Evolutionary conservation across 2,888 invertebrate genomes (phyloP), one percentile per base, ranked within the genome.

Genomic region (Alviniconcha strummeri): DNA sequence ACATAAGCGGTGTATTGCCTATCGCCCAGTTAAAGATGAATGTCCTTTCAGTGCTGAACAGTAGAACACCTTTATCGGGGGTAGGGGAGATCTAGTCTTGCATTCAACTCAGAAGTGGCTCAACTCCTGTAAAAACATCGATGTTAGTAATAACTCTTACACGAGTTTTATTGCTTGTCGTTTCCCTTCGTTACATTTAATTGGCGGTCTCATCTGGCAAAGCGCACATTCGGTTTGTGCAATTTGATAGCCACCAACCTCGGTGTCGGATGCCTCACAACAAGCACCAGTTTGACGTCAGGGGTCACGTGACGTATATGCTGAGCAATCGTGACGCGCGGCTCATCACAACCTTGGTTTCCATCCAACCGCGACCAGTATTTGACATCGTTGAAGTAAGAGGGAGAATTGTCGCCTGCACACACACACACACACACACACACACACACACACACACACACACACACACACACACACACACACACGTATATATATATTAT

Each of bases 281-380:
- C 52, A 54, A 81, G 15, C 64, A 81, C 75, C 19, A 81, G 75
- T 64, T 75, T 81, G 19, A 64, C 81, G 19, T 67, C 55, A 36
- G 81, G 75, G n/a, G 64, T 72, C 54, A 81, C 6, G 64, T 81
- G 81, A 75, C 15, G 81, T 19, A 81, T 81, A 64, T 81, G 81
- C n/a, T 81, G 81, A 64, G 75, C 81, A 81, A 81, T 81, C 52
- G 72, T 60, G 11, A 81, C 81, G 15, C 81, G 81, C 11, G 81
- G 81, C 19, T 81, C 81, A 13, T 19, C 54, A 54, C 81, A 81
- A 8, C 81, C 81, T 72, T 81, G 81, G 64, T 81, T 81, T 5
- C 81, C 81, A 57, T 81, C 81, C 75, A 81, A 67, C 36, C 75
- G 9, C 3, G 75, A 55, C 81, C 81, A 81, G 8, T 57, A 17